Evolutionary conservation across 2,888 invertebrate genomes (phyloP).

Genomic region (Dynastes tityus): DNA sequence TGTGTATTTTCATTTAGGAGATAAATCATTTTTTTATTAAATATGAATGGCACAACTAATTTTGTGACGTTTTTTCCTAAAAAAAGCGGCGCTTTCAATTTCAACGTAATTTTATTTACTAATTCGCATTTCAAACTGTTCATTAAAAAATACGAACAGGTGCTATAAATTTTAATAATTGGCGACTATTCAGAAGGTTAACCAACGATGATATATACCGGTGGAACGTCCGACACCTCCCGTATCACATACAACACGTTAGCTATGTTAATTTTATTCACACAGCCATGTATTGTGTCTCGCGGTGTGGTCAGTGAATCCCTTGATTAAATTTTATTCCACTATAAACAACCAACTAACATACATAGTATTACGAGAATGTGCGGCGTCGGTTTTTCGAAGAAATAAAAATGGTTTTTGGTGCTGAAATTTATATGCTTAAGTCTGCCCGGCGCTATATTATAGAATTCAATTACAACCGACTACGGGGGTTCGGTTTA

Average conservation of each 20-base stretch:
- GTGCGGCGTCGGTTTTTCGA: conserved; percentile 9
- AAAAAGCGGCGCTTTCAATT: no score
- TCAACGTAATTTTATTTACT: not conserved
- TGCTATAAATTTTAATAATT: conserved; percentile 36
- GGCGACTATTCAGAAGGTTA: conserved; percentile 24
- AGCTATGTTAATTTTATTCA: conserved; percentile 32
- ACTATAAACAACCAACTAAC: conserved; percentile 43
- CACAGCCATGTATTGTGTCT: conserved; percentile 8
- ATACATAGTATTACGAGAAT: conserved; percentile 25
- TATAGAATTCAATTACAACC: conserved; percentile 35
- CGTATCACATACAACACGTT: conserved; percentile 14
- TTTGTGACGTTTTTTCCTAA: no score
- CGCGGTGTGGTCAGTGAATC: conserved; percentile 33
- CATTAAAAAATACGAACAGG: conserved; percentile 19
- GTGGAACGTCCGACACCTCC: conserved; percentile 26
- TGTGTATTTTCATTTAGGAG: no score
- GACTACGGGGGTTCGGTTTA: conserved; percentile 9
- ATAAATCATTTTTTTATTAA: no score
- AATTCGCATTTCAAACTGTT: conserved; percentile 14
- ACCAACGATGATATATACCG: conserved; percentile 34
- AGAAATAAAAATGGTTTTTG: conserved; percentile 28
- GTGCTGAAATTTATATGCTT: conserved; percentile 37
- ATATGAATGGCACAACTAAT: no score
- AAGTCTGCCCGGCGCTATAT: not conserved
- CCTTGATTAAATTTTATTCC: conserved; percentile 47